Evolutionary conservation across 2,888 invertebrate genomes (phyloP).

Genomic region (Aelia acuminata): DNA sequence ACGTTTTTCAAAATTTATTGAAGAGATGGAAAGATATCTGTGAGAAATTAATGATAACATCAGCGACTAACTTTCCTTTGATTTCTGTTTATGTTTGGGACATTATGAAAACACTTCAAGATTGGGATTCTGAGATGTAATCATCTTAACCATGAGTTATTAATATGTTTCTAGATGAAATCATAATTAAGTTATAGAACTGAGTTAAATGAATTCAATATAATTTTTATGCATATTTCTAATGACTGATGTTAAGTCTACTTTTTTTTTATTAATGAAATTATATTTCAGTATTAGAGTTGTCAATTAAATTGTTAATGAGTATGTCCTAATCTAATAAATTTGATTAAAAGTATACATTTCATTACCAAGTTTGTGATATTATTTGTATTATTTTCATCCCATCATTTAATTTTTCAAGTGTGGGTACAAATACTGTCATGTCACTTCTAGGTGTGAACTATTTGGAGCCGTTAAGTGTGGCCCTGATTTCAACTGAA

Average conservation of each 20-base stretch:
- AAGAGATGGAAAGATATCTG: background rate
- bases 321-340: no score
- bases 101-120: background rate
- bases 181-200: background rate
- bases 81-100: conserved; percentile 17
- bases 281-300: background rate
- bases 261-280: background rate
- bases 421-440: no score
- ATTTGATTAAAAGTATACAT: no score
- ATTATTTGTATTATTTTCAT: no score
- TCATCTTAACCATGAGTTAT: background rate
- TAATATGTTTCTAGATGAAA: background rate
- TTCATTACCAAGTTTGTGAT: no score
- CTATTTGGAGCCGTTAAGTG: no score
- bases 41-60: background rate
- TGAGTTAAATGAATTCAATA: background rate
- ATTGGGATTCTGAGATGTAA: background rate
- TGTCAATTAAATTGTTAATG: no score
- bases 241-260: background rate
- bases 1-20: background rate
- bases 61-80: background rate
- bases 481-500: no score
- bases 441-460: no score
- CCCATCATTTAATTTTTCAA: no score
- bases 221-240: background rate